Evolutionary conservation across 2,797 vertebrate species (phyloP), one percentile per base, ranked within the genome.

Genomic region (Pseudochirops cupreus): DNA sequence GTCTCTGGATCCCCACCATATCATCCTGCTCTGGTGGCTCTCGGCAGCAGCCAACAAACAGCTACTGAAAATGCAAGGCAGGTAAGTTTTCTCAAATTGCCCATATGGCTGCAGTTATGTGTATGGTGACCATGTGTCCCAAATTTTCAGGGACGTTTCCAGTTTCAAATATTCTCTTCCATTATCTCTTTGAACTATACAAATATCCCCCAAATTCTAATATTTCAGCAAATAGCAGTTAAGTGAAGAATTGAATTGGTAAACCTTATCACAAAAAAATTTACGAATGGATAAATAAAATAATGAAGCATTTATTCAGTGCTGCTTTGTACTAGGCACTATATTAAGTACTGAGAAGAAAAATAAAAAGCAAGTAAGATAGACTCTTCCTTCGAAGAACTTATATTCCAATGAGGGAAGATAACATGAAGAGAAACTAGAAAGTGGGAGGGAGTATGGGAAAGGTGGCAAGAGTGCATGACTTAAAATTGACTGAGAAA

Each of bases 61-160:
- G 50, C 92, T 91, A 74, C 24, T 56, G n/a, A 91, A 67, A 93
- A 55, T 93, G 3, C 58, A 87, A 29, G 67, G 56, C 46, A 82
- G 33, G 58, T 92, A 56, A 91, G 56, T 93, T 95, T 91, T 67
- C 62, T 94, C 59, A 57, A 93, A 67, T 62, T 93, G 92, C 31
- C 39, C 24, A 56, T 12, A 53, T 46, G 53, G 50, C 55, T 87
- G 53, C 91, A 11, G 58, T 82, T 28, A 3, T 87, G 46, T 93
- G 46, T 87, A 50, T 87, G 74, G 74, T 87, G 74, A 87, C 74
- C 74, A 50, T 87, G 21, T 50, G 39, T 87, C 74, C 74, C 74
- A 50, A 46, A 87, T 46, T 87, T 87, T 87, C 74, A 26, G 74
- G 39, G 39, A 46, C 39, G 28, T 87, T 87, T 87, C 24, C 24